Conservation (phyloP, 2,888 invertebrate genomes). For the Parelbella ahira region DNA sequence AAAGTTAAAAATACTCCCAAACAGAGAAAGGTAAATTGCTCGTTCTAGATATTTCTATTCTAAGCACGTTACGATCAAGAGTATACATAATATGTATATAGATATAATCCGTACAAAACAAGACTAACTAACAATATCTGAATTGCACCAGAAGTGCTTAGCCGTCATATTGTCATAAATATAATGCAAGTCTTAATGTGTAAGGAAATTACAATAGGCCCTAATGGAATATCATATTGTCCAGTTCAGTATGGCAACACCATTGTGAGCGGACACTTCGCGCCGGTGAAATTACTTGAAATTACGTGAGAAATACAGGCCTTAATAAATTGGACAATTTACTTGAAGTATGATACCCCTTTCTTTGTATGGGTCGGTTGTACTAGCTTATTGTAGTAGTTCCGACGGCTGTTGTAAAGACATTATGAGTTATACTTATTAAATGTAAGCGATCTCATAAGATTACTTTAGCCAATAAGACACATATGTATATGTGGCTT, state of each 20-base stretch:
- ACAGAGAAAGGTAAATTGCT: no score
- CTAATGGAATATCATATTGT: constrained; percentile 25
- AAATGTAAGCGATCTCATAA: constrained; percentile 5
- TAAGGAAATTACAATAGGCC: constrained; percentile 25
- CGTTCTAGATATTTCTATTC: no score
- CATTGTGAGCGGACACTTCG: constrained; percentile 18
- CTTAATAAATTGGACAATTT: constrained; percentile 25
- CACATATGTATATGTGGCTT: no score
- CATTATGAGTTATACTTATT: constrained; percentile 10
- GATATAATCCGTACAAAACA: no score
- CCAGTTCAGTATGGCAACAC: constrained; percentile 18
- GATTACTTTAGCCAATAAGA: no score
- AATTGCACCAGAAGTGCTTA: constrained; percentile 23
- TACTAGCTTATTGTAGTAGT: constrained; percentile 16
- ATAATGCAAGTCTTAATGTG: constrained; percentile 22
- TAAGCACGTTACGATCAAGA: no score
- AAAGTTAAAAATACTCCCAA: no score
- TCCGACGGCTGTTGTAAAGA: constrained; percentile 9
- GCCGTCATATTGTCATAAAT: constrained; percentile 22
- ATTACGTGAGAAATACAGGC: constrained; percentile 20
- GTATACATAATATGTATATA: no score
- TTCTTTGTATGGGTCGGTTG: constrained; percentile 21
- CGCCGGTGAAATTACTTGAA: constrained; percentile 17
- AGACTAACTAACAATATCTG: no score
- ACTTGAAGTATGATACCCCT: constrained; percentile 22